Percentiles rank a stretch among this genome's conserved stretches.
These are phyloP conservation scores for Scolopax rusticola DNA, from an alignment of 2,797 vertebrate genomes.

Conservation along the genomic window DNA sequence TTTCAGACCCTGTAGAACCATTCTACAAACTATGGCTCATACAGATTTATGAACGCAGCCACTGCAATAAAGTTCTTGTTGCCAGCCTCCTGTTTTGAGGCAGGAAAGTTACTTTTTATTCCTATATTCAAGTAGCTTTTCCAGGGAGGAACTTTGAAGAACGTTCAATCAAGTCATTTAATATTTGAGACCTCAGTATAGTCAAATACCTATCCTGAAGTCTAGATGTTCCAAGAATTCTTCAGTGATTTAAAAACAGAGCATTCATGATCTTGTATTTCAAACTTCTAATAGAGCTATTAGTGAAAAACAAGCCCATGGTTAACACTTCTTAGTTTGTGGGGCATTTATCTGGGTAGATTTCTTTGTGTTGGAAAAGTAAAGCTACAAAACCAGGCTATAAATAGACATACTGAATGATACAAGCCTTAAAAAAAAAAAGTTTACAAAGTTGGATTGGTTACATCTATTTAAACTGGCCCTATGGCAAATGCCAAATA, in stretches of 20 bases:
- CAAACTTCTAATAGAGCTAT: not conserved
- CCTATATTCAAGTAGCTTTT: not conserved
- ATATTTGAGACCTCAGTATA: not conserved
- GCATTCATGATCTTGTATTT: not conserved
- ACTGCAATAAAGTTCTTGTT: not conserved
- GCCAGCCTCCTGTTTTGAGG: not conserved
- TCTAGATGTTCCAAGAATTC: not conserved
- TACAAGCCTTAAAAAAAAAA: not conserved
- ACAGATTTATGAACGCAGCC: not conserved
- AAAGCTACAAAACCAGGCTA: not conserved
- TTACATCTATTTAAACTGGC: not conserved
- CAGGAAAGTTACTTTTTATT: not conserved
- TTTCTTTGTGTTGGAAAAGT: not conserved
- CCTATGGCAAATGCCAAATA: conserved; percentile 6
- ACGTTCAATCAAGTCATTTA: not conserved
- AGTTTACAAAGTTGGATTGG: not conserved
- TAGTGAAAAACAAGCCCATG: not conserved
- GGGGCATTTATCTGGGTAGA: not conserved
- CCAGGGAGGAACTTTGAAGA: not conserved
- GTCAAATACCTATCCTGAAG: not conserved
- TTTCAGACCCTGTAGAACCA: not conserved
- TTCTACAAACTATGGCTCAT: not conserved
- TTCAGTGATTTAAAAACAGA: not conserved
- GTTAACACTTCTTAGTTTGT: not conserved
- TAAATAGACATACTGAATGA: not conserved